Base-by-base conservation (phyloP, 64 coral and sea anemone genomes). In the Hydrozoanthus tunicans region DNA sequence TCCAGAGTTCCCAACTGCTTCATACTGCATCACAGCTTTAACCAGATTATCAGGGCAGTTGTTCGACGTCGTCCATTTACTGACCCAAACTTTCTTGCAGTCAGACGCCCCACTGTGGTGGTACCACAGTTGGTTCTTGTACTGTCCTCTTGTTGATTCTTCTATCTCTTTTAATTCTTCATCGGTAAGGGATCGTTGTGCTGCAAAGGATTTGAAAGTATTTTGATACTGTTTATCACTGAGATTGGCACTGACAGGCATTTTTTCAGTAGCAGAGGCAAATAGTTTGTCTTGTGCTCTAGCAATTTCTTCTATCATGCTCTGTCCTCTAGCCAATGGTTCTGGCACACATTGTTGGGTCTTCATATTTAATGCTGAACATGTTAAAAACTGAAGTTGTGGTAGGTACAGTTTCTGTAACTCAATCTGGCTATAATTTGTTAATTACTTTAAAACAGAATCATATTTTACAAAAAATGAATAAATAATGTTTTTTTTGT, bases 21-120 rank as follows among this genome's bases (percentile, higher is more conserved):
- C 81, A 83, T 83, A 83, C 58, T 83, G 59, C 81, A 83, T 83
- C 12, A 83, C 59, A 64, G 10, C 81, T 68, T 68, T 83, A 51
- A 83, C 62, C 81, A 83, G 81, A 83, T 62, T 61, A 83, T 83
- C 60, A 67, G 81, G 81, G 81, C 58, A 64, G 81, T 83, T 83
- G 81, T 83, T 27, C 81, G 25, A 15, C 62, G 59, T 20, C 81
- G 62, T 32, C 59, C 81, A 83, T 83, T 83, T 27, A 83, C 62
- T 83, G 81, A 43, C 81, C 81, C 81, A 83, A 83, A 83, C 25
- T 68, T 83, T 27, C 58, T 64, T 64, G 81, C 81, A 43, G 81
- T 83, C 58, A 83, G 59, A 14, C 63, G 81, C 59, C 81, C 81
- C 23, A 68, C 81, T 83, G 59, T 83, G 58, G 59, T 83, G 59